A percentile compares a stretch with the other conserved stretches of the same genome.
These are phyloP conservation scores for Tolypeutes matacus DNA, from an alignment of 2,797 vertebrate genomes.

Conservation along the genomic window DNA sequence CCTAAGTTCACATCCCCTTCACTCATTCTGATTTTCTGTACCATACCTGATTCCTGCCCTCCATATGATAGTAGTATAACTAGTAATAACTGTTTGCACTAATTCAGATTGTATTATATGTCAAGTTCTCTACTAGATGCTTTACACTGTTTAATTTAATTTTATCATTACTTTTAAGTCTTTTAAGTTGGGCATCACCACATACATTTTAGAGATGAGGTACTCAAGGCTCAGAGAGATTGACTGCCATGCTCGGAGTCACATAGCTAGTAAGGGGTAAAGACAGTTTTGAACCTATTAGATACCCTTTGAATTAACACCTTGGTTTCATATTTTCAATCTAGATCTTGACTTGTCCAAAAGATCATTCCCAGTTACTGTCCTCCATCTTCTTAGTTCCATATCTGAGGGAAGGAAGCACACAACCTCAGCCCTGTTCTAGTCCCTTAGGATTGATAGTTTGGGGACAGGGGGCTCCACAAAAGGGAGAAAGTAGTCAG, in stretches of 20 bases:
- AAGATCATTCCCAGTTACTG: background rate
- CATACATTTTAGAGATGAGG: background rate
- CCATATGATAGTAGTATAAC: background rate
- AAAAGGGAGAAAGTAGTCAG: background rate
- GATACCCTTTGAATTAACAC: background rate
- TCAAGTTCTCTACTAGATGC: background rate
- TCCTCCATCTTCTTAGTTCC: background rate
- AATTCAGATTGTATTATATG: background rate
- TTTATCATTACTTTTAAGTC: background rate
- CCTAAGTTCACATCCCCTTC: background rate
- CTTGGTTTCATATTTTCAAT: background rate
- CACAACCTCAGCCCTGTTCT: background rate
- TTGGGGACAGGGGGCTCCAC: background rate
- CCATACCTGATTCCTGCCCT: background rate
- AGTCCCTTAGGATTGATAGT: background rate
- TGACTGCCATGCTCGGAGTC: background rate
- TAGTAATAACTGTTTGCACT: background rate
- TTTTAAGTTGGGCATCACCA: background rate
- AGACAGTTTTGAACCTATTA: background rate
- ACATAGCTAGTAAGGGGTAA: background rate
- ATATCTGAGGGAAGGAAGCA: background rate
- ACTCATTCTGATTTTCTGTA: background rate
- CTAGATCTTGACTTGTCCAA: background rate
- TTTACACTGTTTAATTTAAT: background rate
- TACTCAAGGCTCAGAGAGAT: background rate